Evolutionary conservation across 1,140 invertebrate species (phyloP).

Genomic region (Vanessa atalanta): DNA sequence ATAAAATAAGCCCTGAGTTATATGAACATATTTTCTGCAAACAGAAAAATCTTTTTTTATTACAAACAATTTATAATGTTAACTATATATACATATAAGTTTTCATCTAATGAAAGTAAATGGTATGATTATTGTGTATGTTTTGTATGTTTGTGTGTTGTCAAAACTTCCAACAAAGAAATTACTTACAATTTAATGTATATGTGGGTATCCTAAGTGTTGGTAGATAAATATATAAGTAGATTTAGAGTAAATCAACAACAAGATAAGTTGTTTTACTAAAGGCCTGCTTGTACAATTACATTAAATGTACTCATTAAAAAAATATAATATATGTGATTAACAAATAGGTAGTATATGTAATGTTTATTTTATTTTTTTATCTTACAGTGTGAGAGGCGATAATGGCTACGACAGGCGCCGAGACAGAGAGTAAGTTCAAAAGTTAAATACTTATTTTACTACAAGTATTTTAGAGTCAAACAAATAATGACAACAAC

Average conservation of each 20-base stretch:
- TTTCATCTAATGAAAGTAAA: too few species aligned
- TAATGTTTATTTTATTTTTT: constrained; percentile 8
- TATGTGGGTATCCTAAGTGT: constrained; percentile 42
- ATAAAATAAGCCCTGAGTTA: too few species aligned
- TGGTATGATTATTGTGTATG: too few species aligned
- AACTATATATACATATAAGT: too few species aligned
- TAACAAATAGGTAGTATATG: background rate
- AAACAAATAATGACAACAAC: background rate
- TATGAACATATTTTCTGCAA: too few species aligned
- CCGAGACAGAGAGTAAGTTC: constrained; percentile 79
- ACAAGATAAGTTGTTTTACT: constrained; percentile 49
- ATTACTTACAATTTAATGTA: constrained; percentile 29
- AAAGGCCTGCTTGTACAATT: constrained; percentile 70
- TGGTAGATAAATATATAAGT: constrained; percentile 55
- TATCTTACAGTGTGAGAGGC: constrained; percentile 61
- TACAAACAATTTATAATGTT: too few species aligned
- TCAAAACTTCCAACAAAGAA: constrained; percentile 36
- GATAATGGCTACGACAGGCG: constrained; percentile 78
- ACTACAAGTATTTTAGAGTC: background rate
- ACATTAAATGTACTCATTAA: background rate
- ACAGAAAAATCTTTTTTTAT: too few species aligned
- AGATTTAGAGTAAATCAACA: constrained; percentile 61
- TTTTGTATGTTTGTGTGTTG: too few species aligned
- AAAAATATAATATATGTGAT: background rate
- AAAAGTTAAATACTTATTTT: background rate